Evolutionary conservation across 2,888 invertebrate genomes (phyloP), one percentile per base, ranked within the genome.

Genomic region (Drosophila stalkeri): DNA sequence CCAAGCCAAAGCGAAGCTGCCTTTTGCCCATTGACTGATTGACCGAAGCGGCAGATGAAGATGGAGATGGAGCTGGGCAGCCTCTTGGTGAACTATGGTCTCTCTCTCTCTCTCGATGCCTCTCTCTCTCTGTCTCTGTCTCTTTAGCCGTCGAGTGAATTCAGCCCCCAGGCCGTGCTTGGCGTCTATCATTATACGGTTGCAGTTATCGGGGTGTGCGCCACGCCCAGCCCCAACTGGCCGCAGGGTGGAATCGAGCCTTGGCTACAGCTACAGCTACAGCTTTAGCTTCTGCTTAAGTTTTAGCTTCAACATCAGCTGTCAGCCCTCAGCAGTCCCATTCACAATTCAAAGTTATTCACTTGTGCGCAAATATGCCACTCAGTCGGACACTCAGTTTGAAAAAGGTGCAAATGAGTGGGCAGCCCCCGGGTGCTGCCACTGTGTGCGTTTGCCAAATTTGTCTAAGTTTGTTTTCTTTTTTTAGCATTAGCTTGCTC

Each of bases 161-260:
- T 66, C 82, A 81, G 80, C 80, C 82, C 89, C 77, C 75, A 62
- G 84, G 86, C 82, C 77, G 56, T 77, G 76, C 84, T 75, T 86
- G 91, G 86, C 90, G 88, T 90, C 86, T 92, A 90, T 92, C 90
- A 92, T 92, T 92, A 92, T 91, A 86, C 92, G 91, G 92, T 92
- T 92, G 92, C 92, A 92, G 83, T 91, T 92, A 91, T 81, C 88
- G 85, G 91, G 91, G 89, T 90, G 87, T 82, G 79, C 61, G 80
- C 70, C 73, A 75, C 85, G 76, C 81, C 80, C 66, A 54, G 81
- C 77, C 78, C 67, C 77, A 69, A 62, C 71, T 72, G 63, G 70
- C 80, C 80, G 67, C 77, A 62, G 80, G 80, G 77, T 68, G 67
- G 62, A 57, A 67, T 67, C 41, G 44, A 61, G 72, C 60, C 27